Base-by-base conservation (phyloP, 2,797 vertebrate genomes). In the Chelon auratus region DNA sequence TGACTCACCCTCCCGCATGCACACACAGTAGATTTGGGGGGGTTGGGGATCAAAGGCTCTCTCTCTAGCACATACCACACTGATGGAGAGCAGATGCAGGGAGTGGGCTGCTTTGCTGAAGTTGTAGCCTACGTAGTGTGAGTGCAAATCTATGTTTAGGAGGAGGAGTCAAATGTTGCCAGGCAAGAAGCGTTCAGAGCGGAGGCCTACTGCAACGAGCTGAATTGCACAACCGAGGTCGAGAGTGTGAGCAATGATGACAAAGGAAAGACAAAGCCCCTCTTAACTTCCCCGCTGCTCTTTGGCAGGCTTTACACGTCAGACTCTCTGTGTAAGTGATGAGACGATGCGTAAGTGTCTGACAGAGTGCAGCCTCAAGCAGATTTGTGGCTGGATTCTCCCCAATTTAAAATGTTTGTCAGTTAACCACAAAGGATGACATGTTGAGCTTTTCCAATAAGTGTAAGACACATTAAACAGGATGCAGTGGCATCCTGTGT, bases 1-100 rank as follows among this genome's bases (percentile, higher is more conserved):
- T 84, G 77, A 88, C 82, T 86, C 85, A 84, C 77, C 55, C 80
- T 75, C 73, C 76, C 47, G 59, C 73, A 76, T 45, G 59, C 59
- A 54, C 56, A 37, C 59, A 68, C 54, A 60, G 13, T 18, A 10
- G 48, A 20, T 33, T 33, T 33, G 30, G 30, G 30, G 55, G 17
- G 69, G 22, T 56, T 48, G 86, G 85, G 77, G 85, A 93, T 94
- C 91, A 95, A 94, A 95, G 91, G 77, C 89, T 89, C 75, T 89
- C 70, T 33, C 30, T 33, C 30, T 87, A 59, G 86, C 89, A 91
- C 92, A 95, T 94, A 94, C 92, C 92, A 92, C 90, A 82, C 87
- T 95, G 93, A 95, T 95, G 89, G 86, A 89, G 92, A 94, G 91
- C 94, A 95, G 93, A 94, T 95, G 94, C 91, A 93, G 89, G 89